Evolutionary conservation across 35 echinoderm and acorn worm species (phyloP).

Genomic region (Strongylocentrotus purpuratus): DNA sequence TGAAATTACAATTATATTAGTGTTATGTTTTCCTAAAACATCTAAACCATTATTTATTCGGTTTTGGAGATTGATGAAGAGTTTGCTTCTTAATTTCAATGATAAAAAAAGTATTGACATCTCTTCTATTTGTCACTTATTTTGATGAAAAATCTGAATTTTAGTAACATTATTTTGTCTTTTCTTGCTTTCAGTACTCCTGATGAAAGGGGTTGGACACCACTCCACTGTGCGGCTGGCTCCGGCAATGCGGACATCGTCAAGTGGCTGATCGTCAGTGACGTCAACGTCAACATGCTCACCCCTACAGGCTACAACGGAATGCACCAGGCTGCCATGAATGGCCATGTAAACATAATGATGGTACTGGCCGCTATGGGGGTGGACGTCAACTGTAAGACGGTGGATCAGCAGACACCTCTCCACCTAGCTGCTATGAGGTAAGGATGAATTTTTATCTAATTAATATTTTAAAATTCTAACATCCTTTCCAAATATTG

Average conservation of each 20-base stretch:
- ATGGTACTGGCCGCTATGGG: constrained; percentile 80
- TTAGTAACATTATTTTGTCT: not conserved
- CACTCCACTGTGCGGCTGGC: constrained; percentile 69
- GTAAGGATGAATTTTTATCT: constrained; percentile 42
- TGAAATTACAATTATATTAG: no score
- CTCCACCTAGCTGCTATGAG: constrained; percentile 96
- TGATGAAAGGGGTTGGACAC: constrained; percentile 88
- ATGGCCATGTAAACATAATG: constrained; percentile 81
- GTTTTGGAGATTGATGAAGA: no score
- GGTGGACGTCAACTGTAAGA: constrained; percentile 67
- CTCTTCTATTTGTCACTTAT: no score
- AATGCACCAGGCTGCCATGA: constrained; percentile 90
- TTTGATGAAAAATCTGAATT: not conserved
- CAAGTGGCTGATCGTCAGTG: constrained; percentile 77
- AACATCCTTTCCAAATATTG: not conserved
- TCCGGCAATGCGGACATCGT: constrained; percentile 73
- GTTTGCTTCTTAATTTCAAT: no score
- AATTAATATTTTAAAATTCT: not conserved
- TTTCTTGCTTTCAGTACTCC: constrained; percentile 45
- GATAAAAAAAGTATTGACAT: no score
- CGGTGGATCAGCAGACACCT: constrained; percentile 91
- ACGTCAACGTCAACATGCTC: constrained; percentile 70
- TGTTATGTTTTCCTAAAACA: no score
- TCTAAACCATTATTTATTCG: no score
- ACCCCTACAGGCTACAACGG: constrained; percentile 90